These are phyloP conservation scores for Lontra canadensis DNA, from an alignment of 2,113 vertebrate species.

Conservation along the genomic window DNA sequence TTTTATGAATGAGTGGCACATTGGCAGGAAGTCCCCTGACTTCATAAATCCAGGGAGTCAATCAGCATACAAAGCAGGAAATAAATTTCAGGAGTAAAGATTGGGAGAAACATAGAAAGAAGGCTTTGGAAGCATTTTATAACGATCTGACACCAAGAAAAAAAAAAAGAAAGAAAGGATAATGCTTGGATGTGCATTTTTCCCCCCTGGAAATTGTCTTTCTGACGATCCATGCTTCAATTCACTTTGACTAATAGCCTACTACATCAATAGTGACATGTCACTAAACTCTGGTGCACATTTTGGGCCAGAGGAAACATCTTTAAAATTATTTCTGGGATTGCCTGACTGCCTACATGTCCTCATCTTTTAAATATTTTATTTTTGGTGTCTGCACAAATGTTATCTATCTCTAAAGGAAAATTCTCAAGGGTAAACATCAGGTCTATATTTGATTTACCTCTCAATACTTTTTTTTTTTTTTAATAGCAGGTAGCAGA, in stretches of 20 bases:
- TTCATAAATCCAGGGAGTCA: neutral
- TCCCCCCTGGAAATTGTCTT: constrained; percentile 54
- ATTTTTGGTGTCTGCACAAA: constrained; percentile 60
- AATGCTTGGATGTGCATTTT: constrained; percentile 16
- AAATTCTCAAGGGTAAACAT: constrained; percentile 44
- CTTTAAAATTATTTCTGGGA: constrained; percentile 60
- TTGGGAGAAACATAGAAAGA: neutral
- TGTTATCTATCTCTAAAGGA: constrained; percentile 32
- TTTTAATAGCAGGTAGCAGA: neutral
- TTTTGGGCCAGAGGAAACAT: constrained; percentile 59
- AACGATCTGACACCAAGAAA: neutral
- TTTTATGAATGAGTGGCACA: neutral
- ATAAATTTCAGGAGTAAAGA: neutral
- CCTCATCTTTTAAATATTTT: constrained; percentile 64
- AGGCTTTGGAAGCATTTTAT: constrained; percentile 30
- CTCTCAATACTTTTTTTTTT: neutral
- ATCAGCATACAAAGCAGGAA: neutral
- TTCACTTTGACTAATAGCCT: constrained; percentile 67
- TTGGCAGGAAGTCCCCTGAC: neutral
- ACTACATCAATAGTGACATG: constrained; percentile 68
- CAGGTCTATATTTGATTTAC: constrained; percentile 36
- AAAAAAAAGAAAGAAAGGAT: neutral
- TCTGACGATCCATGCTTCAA: constrained; percentile 71
- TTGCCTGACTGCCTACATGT: constrained; percentile 49
- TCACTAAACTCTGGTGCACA: constrained; percentile 61